Base-by-base conservation (phyloP, 2,113 vertebrate species). In the Aphelocoma coerulescens region DNA sequence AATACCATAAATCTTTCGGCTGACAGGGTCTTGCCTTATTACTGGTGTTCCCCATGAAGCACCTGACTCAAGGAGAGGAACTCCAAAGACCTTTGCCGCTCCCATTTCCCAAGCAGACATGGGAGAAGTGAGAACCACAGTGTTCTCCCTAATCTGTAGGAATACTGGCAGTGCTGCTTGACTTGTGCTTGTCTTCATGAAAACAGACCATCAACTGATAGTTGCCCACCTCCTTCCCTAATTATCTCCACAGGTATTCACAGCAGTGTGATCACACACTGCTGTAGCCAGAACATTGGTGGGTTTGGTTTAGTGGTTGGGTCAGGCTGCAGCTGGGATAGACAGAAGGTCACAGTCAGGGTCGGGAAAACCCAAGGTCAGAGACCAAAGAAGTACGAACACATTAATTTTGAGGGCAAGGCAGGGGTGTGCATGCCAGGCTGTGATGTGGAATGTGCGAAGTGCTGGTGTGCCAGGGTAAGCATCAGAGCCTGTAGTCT, bases 361-460 rank as follows among this genome's bases (percentile, higher is more conserved):
- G 73, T 65, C 5, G 2, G 49, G 61, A 93, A 91, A 58, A 78
- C 67, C 57, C 68, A 52, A 69, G 68, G 68, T 86, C 54, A 57
- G 81, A 68, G 46, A 86, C 76, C 73, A 41, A 74, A 85, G 69
- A 39, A 84, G 55, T 65, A 48, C n/a, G 85, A 91, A 85, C 39
- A 85, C 66, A 39, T 81, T 41, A 49, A 74, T 84, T 73, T 19
- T 39, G 78, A 80, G 65, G 46, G 61, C 27, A 76, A 43, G 80
- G 63, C 35, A n/a, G 37, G 41, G 13, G 16, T 52, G 37, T 33
- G 46, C 46, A 16, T 74, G 55, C 59, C 28, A 4, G 10, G 46
- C 65, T n/a, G 32, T 52, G 68, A 66, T 87, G 65, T 7, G 37
- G 69, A 85, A 58, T 2, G 0, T 61, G 78, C 28, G 67, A 89